Base-by-base conservation (phyloP, 2,797 vertebrate genomes). In the Leuciscus waleckii region DNA sequence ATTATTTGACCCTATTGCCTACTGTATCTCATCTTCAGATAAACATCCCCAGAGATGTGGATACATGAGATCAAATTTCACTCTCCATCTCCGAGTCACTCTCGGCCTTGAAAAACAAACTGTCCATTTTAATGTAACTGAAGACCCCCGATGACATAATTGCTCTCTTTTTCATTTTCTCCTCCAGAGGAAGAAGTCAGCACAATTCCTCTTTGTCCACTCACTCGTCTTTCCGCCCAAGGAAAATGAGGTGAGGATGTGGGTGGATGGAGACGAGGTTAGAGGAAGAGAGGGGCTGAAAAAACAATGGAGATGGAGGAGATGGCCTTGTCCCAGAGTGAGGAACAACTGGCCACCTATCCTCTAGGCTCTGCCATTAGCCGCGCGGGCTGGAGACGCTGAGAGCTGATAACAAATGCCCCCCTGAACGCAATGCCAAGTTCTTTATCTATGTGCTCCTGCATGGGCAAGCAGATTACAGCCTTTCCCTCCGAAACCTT, bases 401-500 rank as follows among this genome's bases (percentile, higher is more conserved):
- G 91, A 92, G 81, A 89, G 90, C 92, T 90, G 93, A 94, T 94
- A 94, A 94, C 91, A 89, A 92, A 90, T 90, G 92, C 91, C 84
- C 77, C 85, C 43, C 67, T 79, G 90, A 92, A 94, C 87, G 89
- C 90, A 83, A 91, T 93, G 94, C 93, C 94, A 94, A 94, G 92
- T 92, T 94, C 92, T 94, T 94, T 94, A 94, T 95, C 93, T 94
- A 89, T 91, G 91, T 93, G 93, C 94, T 93, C 92, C 91, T 89
- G 91, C 89, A 90, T 92, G 93, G 93, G 92, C 92, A 92, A 93
- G 91, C 93, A 94, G 95, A 95, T 96, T 96, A 95, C 89, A 91
- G 90, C 56, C 83, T 84, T 85, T 92, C 90, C 90, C 91, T 93
- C 92, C 91, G 89, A 93, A 93, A 89, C 89, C 49, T 90, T 90